Evolutionary conservation across 2,888 invertebrate species (phyloP).

Genomic region (Drosophila pseudotakahashii): DNA sequence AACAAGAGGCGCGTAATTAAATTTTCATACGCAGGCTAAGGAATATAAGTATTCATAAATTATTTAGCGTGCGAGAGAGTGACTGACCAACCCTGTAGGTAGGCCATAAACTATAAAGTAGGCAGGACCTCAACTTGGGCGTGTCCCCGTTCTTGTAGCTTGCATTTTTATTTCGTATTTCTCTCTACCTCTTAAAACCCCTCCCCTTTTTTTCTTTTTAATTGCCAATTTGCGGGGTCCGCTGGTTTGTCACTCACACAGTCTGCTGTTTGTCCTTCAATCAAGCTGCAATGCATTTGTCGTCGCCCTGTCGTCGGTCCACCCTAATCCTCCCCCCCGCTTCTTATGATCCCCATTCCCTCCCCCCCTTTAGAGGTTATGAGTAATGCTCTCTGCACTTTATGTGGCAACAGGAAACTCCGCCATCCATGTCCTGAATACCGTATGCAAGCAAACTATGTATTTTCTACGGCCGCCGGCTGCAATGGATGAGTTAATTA

Average conservation of each 20-base stretch:
- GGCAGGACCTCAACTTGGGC: conserved; percentile 27
- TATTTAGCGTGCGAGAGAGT: conserved; percentile 53
- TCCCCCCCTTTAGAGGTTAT: conserved; percentile 1
- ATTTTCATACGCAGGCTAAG: conserved; percentile 64
- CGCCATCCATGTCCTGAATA: conserved; percentile 12
- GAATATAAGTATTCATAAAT: conserved; percentile 61
- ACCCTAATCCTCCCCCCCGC: neutral
- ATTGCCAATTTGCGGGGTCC: conserved; percentile 60
- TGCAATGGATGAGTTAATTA: conserved; percentile 27
- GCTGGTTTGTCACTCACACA: conserved; percentile 35
- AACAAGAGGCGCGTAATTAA: conserved; percentile 75
- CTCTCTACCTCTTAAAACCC: neutral
- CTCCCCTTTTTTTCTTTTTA: conserved; percentile 57
- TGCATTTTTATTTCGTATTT: conserved; percentile 30
- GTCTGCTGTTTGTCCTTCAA: conserved; percentile 49
- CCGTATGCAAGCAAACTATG: neutral
- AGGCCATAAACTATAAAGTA: conserved; percentile 14
- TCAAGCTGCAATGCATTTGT: conserved; percentile 58
- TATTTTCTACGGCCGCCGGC: conserved; percentile 18
- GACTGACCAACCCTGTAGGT: conserved; percentile 39
- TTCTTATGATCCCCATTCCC: neutral
- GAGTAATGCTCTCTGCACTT: conserved; percentile 28
- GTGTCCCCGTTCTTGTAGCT: conserved; percentile 27
- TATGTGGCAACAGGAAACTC: conserved; percentile 12
- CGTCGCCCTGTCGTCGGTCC: conserved; percentile 4